These are phyloP conservation scores for Jordanella pulchra DNA, from an alignment of 2,797 vertebrate genomes.

Conservation along the genomic window DNA sequence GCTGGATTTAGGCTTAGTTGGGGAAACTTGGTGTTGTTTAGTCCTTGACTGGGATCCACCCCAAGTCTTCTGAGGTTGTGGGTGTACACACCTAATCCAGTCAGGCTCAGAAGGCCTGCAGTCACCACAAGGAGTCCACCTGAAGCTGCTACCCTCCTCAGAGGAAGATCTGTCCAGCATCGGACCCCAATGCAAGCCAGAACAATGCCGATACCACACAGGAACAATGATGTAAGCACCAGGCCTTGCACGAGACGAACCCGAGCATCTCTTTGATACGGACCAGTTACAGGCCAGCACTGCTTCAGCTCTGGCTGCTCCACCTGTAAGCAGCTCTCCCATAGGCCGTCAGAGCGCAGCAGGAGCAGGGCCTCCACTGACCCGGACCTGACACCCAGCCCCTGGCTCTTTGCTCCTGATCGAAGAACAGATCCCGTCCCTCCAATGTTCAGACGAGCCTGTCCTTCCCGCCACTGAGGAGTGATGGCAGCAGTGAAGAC, in stretches of 20 bases:
- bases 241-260: constrained; percentile 76
- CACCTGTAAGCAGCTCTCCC: constrained; percentile 85
- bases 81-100: constrained; percentile 77
- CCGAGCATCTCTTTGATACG: constrained; percentile 72
- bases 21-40: constrained; percentile 50
- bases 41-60: constrained; percentile 36
- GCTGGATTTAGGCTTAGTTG: constrained; percentile 70
- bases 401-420: constrained; percentile 50
- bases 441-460: constrained; percentile 64
- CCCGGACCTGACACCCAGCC: constrained; percentile 32
- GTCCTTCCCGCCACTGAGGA: constrained; percentile 83
- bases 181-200: constrained; percentile 80
- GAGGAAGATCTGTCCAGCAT: constrained; percentile 81
- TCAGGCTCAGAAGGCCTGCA: constrained; percentile 77
- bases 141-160: constrained; percentile 76
- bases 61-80: constrained; percentile 74
- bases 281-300: constrained; percentile 79
- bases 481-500: constrained; percentile 84
- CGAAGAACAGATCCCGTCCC: constrained; percentile 54
- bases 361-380: constrained; percentile 65
- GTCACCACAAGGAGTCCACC: constrained; percentile 79
- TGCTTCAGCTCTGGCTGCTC: constrained; percentile 79
- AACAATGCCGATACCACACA: constrained; percentile 80
- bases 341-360: constrained; percentile 79
- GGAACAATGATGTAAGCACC: constrained; percentile 78